Base-by-base conservation (phyloP, 1,140 invertebrate species). In the Temnothorax longispinosus region DNA sequence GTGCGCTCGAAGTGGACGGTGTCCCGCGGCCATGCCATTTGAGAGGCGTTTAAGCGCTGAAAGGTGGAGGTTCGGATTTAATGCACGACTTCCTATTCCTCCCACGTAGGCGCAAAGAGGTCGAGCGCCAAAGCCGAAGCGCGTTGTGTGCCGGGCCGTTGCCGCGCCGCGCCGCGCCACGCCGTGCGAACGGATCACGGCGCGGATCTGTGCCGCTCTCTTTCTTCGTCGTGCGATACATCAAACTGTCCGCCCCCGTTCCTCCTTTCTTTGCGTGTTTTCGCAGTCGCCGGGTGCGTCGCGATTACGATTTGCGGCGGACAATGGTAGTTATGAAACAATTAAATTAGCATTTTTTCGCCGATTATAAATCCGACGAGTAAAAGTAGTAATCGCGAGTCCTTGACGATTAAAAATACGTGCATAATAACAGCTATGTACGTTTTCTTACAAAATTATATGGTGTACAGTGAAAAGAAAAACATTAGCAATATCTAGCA, bases 21-120 rank as follows among this genome's bases (percentile, higher is more conserved):
- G 65, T 74, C 76, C 87, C 56, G 80, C 56, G 75, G 41, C 18
- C 77, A 32, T 84, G 86, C 87, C 85, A 91, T 91, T 92, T 91
- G 81, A 90, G 87, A 90, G 90, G 86, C 87, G 62, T 90, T 91
- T 89, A 91, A 91, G 74, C 87, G 90, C 87, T 92, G 90, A 92
- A 91, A 91, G 90, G 81, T 91, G 81, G 89, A 92, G 85, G 82
- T 89, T 91, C 89, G 88, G 88, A 89, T 92, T 92, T 93, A 93
- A 93, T 92, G 87, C 88, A 77, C 92, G 90, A 93, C 92, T 93
- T 93, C 92, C 92, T 92, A 92, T 92, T 92, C 91, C 92, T 89
- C 92, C 92, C 92, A 92, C 92, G 92, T 91, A 86, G 47, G 85
- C 82, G 64, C 90, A 93, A 91, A 91, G 90, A 93, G 91, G 90